Evolutionary conservation across 2,113 vertebrate genomes (phyloP).

Genomic region (Alouatta palliata): DNA sequence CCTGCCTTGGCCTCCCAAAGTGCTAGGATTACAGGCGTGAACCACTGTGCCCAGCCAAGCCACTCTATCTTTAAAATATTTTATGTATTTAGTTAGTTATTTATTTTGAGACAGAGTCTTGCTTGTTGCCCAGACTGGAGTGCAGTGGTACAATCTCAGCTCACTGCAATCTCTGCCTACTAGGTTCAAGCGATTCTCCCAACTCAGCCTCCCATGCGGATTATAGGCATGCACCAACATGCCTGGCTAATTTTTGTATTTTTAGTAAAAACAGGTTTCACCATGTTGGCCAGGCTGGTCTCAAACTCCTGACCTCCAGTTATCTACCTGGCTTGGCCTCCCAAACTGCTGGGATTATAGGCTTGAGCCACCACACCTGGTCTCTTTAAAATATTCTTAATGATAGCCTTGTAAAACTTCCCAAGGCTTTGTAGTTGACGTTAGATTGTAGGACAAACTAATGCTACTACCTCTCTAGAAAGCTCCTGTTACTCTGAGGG

Average conservation of each 20-base stretch:
- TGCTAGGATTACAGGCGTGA: too few species aligned
- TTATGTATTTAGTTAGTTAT: too few species aligned
- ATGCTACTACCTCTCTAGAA: background rate
- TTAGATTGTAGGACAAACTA: background rate
- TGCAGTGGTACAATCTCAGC: background rate
- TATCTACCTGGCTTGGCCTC: too few species aligned
- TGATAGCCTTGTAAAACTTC: background rate
- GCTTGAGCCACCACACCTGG: too few species aligned
- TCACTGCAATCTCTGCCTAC: background rate
- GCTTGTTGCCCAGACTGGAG: background rate
- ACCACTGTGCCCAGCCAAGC: background rate
- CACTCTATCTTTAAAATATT: background rate
- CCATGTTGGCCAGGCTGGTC: too few species aligned
- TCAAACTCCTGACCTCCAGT: too few species aligned
- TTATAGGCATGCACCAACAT: background rate
- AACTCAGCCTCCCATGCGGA: background rate
- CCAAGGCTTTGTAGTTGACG: background rate
- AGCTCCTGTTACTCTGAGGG: background rate
- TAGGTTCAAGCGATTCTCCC: background rate
- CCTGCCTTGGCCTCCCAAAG: too few species aligned
- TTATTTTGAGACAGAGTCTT: background rate
- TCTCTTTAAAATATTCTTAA: conserved; percentile 26
- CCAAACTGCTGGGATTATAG: too few species aligned
- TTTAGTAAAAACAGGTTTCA: too few species aligned
- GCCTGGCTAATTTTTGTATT: too few species aligned